phyloP scores from a whole-genome alignment of 2,113 vertebrate genomes.

The Salvator merianae region DNA sequence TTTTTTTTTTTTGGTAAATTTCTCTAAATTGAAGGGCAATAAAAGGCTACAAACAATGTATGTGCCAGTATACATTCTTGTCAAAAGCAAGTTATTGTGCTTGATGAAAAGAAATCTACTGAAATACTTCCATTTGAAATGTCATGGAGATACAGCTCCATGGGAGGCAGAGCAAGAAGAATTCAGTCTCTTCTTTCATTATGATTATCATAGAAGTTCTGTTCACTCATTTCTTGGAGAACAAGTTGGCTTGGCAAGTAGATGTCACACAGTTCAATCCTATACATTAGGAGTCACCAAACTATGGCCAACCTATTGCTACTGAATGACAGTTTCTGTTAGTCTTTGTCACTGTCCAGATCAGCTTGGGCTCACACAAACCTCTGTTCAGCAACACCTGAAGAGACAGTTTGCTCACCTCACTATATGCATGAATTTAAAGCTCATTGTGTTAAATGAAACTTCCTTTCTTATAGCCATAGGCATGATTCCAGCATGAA shows the following conservation, averaged over 20 bases:
- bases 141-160: neutral
- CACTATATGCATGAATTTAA: neutral
- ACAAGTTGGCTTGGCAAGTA: neutral
- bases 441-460: neutral
- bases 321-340: too few species aligned
- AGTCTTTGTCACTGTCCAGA: too few species aligned
- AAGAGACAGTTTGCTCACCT: too few species aligned
- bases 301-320: too few species aligned
- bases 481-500: neutral
- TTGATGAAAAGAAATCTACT: neutral
- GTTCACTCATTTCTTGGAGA: neutral
- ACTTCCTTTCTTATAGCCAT: neutral
- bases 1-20: neutral
- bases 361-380: too few species aligned
- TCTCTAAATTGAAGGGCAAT: neutral
- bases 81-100: neutral
- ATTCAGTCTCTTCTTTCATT: neutral
- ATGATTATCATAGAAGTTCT: too few species aligned
- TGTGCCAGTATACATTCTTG: rapidly evolving
- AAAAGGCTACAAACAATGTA: neutral
- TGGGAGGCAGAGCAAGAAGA: neutral
- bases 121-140: neutral
- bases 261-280: too few species aligned
- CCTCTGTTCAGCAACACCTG: too few species aligned
- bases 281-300: neutral